phyloP scores from a whole-genome alignment of 1,140 invertebrate genomes.

The Drosophila pseudoananassae region DNA sequence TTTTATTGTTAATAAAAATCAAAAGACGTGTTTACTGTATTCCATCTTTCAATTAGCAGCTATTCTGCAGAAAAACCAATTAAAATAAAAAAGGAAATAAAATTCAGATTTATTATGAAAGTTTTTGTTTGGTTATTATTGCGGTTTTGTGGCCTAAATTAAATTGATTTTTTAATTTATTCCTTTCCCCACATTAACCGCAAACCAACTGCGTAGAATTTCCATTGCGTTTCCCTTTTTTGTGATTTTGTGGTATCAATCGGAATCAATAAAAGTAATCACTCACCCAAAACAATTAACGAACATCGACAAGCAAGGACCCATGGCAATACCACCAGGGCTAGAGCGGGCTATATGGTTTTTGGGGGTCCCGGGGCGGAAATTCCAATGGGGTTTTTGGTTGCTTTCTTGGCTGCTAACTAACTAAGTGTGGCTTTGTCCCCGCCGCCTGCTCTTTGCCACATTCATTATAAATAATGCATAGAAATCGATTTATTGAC shows the following conservation, averaged over 20 bases:
- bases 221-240: conserved; percentile 24
- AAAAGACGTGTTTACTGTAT: background rate
- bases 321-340: conserved; percentile 17
- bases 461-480: conserved; percentile 73
- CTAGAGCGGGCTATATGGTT: conserved; percentile 14
- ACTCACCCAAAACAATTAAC: conserved; percentile 69
- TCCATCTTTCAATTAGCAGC: background rate
- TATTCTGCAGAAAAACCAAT: background rate
- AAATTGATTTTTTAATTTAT: conserved; percentile 12
- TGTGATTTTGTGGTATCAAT: conserved; percentile 16
- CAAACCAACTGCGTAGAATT: conserved; percentile 32
- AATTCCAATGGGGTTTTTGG: conserved; percentile 19
- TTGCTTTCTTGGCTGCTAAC: conserved; percentile 19
- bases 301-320: conserved; percentile 29
- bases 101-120: background rate
- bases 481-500: conserved; percentile 78
- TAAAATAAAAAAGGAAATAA: background rate
- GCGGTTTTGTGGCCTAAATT: background rate
- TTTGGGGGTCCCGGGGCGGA: background rate
- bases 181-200: background rate
- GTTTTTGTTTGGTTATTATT: background rate
- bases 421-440: conserved; percentile 45
- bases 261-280: conserved; percentile 72
- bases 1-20: too few relatives aligned
- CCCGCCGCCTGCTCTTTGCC: conserved; percentile 41